Evolutionary conservation across 2,113 vertebrate species (phyloP).

Genomic region (Tringa solitaria): DNA sequence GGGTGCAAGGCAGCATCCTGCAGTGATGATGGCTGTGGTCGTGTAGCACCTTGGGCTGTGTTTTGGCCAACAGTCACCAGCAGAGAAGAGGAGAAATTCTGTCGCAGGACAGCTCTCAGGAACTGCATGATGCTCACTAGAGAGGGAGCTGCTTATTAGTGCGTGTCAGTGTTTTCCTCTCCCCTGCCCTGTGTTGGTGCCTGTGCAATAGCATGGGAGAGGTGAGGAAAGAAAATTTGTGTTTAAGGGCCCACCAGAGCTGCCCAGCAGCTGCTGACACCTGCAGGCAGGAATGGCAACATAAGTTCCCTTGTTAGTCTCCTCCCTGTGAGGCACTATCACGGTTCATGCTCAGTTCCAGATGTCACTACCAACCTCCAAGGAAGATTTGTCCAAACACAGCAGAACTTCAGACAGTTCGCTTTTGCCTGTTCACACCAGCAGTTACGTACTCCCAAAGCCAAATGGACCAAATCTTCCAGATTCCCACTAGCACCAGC

Average conservation of each 20-base stretch:
- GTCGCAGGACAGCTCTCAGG: constrained; percentile 80
- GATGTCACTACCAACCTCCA: not conserved
- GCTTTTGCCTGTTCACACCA: not conserved
- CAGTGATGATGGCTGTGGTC: constrained; percentile 28
- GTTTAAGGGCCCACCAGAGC: not conserved
- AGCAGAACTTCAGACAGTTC: not conserved
- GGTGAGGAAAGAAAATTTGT: not conserved
- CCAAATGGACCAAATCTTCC: not conserved
- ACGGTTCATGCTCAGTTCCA: not conserved
- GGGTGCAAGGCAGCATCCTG: constrained; percentile 80
- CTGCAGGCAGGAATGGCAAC: not conserved
- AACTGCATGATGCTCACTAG: constrained; percentile 84
- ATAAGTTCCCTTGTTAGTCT: not conserved
- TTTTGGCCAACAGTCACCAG: constrained; percentile 65
- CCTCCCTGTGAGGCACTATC: not conserved
- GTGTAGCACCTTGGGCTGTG: not conserved
- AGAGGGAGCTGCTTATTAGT: constrained; percentile 10
- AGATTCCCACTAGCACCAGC: not conserved
- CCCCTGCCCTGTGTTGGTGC: not conserved
- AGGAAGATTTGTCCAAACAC: not conserved
- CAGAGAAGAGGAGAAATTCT: constrained; percentile 81
- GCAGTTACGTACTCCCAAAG: not conserved
- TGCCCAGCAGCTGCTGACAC: not conserved
- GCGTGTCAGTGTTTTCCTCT: not conserved
- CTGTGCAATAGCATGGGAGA: not conserved